Percentiles rank a stretch among this genome's conserved stretches.
Conservation (phyloP, 2,888 invertebrate species). For the Minunthozetes semirufus region DNA sequence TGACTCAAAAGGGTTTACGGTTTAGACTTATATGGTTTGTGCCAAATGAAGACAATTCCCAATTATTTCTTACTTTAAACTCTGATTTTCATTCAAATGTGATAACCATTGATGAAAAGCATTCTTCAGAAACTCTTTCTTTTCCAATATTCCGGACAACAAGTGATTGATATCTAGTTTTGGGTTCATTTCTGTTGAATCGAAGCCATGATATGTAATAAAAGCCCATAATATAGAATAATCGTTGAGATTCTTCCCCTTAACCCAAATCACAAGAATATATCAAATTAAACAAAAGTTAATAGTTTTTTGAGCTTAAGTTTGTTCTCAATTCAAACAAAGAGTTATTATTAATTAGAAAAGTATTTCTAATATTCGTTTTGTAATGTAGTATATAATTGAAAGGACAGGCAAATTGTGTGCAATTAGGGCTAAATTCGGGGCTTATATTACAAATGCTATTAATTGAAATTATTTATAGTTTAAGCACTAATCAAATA, state of each 20-base stretch:
- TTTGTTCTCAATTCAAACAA: not conserved
- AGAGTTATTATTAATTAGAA: not conserved
- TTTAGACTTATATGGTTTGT: not conserved
- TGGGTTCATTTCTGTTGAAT: slow-evolving; percentile 1
- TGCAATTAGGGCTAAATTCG: slow-evolving; percentile 26
- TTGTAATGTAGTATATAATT: not conserved
- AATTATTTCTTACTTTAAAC: not conserved
- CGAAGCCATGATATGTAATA: slow-evolving; percentile 16
- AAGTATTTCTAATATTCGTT: not conserved
- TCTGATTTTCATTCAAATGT: not conserved
- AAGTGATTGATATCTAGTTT: slow-evolving; percentile 30
- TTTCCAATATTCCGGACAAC: not conserved
- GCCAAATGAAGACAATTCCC: slow-evolving; percentile 1
- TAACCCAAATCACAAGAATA: not conserved
- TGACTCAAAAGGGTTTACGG: not conserved
- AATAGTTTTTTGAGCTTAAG: not conserved
- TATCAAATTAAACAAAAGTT: too few relatives aligned
- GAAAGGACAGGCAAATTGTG: slow-evolving; percentile 22
- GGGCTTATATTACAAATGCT: slow-evolving; percentile 14
- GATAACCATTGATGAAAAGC: not conserved
- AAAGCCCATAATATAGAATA: not conserved
- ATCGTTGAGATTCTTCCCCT: not conserved
- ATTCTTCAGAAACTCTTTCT: not conserved
- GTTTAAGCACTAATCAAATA: slow-evolving; percentile 20
- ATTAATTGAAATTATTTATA: not conserved